Percentiles rank a stretch among this genome's conserved stretches.
phyloP scores from a whole-genome alignment of 1,140 invertebrate genomes.

The Ceratina japonica region DNA sequence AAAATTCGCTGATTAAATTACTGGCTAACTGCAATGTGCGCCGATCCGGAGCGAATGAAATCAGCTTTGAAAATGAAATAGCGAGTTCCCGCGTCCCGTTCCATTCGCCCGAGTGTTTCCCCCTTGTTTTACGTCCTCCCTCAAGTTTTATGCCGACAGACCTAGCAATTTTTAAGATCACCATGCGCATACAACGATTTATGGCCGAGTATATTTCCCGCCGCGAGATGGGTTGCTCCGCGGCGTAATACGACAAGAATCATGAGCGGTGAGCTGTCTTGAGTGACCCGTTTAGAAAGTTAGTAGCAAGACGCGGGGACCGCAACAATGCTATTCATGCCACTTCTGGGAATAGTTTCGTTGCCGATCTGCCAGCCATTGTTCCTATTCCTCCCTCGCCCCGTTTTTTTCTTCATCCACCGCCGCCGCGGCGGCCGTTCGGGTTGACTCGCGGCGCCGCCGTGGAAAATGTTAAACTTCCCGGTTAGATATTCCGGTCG shows the following conservation, averaged over 20 bases:
- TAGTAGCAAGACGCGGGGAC: background rate
- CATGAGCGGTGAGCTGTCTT: slow-evolving; percentile 3
- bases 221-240: background rate
- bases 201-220: background rate
- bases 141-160: background rate
- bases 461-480: background rate
- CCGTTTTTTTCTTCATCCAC: background rate
- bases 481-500: slow-evolving; percentile 28
- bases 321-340: slow-evolving; percentile 48
- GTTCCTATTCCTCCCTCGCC: background rate
- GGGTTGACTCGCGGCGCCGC: background rate
- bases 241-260: slow-evolving; percentile 32
- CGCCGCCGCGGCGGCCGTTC: background rate
- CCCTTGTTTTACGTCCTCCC: background rate
- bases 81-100: background rate
- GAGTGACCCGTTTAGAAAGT: slow-evolving; percentile 31
- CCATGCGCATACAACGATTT: background rate
- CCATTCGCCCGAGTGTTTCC: background rate
- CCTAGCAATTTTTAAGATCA: slow-evolving; percentile 24
- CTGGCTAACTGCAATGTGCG: too few species aligned
- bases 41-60: too few species aligned
- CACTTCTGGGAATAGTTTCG: slow-evolving; percentile 50
- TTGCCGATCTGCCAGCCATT: slow-evolving; percentile 18
- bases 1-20: too few species aligned
- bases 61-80: too few species aligned